Base-by-base conservation (phyloP, 2,888 invertebrate species). In the Synergus laeviventris region DNA sequence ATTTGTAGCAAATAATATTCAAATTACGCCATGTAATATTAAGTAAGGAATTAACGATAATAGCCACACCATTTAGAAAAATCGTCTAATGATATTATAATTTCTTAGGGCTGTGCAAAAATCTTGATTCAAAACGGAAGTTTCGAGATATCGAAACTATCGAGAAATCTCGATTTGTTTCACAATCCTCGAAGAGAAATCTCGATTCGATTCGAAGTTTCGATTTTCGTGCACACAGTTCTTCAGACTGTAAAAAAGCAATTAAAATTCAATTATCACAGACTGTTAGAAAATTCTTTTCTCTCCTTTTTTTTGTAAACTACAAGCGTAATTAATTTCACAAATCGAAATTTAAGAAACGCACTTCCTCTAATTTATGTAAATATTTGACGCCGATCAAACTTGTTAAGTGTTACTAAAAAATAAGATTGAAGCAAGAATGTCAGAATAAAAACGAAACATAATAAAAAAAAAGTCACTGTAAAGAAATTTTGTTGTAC, bases 231-330 rank as follows among this genome's bases (percentile, higher is more conserved):
- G 31, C 31, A 31, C 31, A 31, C 0, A 31, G 7, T 45, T 70
- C 42, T 49, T 42, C 59, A 21, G 21, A 24, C 24, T 59, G 59
- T 59, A 59, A 59, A 59, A 42, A 12, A 56, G 11, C 24, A 24
- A 24, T 21, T 59, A 18, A 12, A 59, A 24, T 21, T 11, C 24
- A 21, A 59, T 59, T 59, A 12, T 24, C 64, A 16, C 21, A 42
- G 39, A 24, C 24, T 64, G 21, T 64, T 21, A 9, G 39, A 21
- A 42, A 1, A 3, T 77, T 77, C 73, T 77, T 66, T 61, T 66
- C 73, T 84, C 79, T 76, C 73, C 79, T 75, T 79, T 76, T 79
- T 81, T 77, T 83, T 79, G 79, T 81, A 82, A 80, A 78, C 75
- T 82, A 81, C 74, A 62, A 80, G 79, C 80, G 83, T 79, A 83